Base-by-base conservation (phyloP, 1,140 invertebrate genomes). In the Pogonognathellus flavescens region DNA sequence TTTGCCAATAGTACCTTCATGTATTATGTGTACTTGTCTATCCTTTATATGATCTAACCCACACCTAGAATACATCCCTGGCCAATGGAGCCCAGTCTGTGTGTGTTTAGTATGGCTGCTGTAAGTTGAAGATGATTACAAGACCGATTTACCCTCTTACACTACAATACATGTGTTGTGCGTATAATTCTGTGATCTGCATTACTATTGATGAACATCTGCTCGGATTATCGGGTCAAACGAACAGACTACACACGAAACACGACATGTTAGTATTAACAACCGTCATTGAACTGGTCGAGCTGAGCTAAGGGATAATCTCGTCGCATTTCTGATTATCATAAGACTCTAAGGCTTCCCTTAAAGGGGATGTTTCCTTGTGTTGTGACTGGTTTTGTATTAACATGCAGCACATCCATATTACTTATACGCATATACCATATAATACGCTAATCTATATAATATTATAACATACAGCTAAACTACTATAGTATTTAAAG, bases 171-270 rank as follows among this genome's bases (percentile, higher is more conserved):
- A 41, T 41, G 31, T 41, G 31, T 41, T 59, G 53, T 7, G 18
- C 80, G 52, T 82, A 53, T 85, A 85, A 85, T 85, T 85, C 84
- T 41, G 31, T 85, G 84, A 85, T 85, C 84, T 85, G 70, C 84
- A 85, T 85, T 53, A 83, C 53, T 57, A 76, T 80, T 85, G 60
- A 85, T 80, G 60, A 85, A 85, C 84, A 85, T 85, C 84, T 85
- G 84, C 84, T 62, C 72, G 25, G 84, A 85, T 85, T 85, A 85
- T 49, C 3, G 20, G 14, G 11, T 22, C 22, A 18, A 50, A 85
- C 5, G 72, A 52, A 59, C 18, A 52, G 49, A 25, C 82, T 72
- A 41, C 31, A 41, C 31, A 41, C 31, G 31, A 41, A 1, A 41
- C 31, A 41, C 31, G 31, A 41, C 31, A 41, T 41, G 31, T 41